phyloP scores from a whole-genome alignment of 1,140 invertebrate species.

The Copidosoma floridanum region DNA sequence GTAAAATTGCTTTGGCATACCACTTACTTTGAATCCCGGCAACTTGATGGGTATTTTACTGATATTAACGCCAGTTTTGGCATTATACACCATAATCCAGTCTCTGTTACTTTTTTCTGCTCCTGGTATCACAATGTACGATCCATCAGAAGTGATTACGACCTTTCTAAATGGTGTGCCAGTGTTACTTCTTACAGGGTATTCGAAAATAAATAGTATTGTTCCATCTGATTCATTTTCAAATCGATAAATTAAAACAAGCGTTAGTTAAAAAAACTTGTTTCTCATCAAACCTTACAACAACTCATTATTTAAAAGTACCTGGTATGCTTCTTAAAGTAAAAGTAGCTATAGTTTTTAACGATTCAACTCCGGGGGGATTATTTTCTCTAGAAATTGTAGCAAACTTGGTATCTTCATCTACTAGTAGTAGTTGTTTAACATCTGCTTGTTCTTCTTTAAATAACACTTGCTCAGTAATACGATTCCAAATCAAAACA shows the following conservation, averaged over 20 bases:
- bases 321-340: constrained; percentile 71
- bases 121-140: constrained; percentile 73
- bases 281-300: too few species aligned
- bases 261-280: constrained; percentile 1
- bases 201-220: constrained; percentile 77
- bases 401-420: constrained; percentile 81
- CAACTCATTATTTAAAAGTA: constrained; percentile 34
- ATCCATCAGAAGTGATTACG: constrained; percentile 78
- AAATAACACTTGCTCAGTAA: constrained; percentile 77
- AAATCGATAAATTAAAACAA: constrained; percentile 1
- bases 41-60: constrained; percentile 73
- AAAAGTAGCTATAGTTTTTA: constrained; percentile 65
- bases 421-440: constrained; percentile 80
- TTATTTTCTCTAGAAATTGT: constrained; percentile 73
- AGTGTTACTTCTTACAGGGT: constrained; percentile 66
- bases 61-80: constrained; percentile 76
- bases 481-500: constrained; percentile 89
- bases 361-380: constrained; percentile 59
- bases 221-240: constrained; percentile 70
- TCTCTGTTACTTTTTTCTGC: constrained; percentile 82
- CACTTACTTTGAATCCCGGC: constrained; percentile 63
- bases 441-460: constrained; percentile 84
- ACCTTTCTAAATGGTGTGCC: constrained; percentile 69
- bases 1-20: background rate
- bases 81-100: constrained; percentile 79